Evolutionary conservation across 2,888 invertebrate species (phyloP), one percentile per base, ranked within the genome.

Genomic region (Laothoe populi): DNA sequence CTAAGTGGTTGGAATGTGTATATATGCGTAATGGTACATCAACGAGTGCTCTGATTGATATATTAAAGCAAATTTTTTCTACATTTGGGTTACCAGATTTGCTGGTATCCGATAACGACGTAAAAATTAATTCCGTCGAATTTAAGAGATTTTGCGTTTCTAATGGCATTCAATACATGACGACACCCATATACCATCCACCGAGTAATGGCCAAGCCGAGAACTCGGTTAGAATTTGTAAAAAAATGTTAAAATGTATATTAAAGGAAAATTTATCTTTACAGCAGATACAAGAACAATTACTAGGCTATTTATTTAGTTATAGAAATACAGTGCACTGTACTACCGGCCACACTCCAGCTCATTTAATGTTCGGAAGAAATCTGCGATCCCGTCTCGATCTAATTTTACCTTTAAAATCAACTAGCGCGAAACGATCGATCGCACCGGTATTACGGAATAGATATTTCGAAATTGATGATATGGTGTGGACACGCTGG

Each of bases 1-100:
- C 48, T 19, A 70, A 70, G 49, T 70, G 69, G 69, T 11, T 70
- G 16, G 68, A 70, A n/a, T 70, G 68, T 60, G 0, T 68, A 0
- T 45, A 57, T 21, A 71, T 69, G 69, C 40, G 53, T 46, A 10
- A 31, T 13, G 70, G 66, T 7, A 66, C 65, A 3, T 16, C 64
- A 0, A 62, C 70, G 1, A 35, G 45, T 1, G 65, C 64, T 0
- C 38, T 70, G 8, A 70, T 68, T 23, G 19, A 11, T 0, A 67
- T 67, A 57, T 31, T 70, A 10, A 70, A 65, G 31, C 21, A 61
- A 40, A 44, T 68, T 5, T 68, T n/a, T n/a, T n/a, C n/a, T n/a
- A n/a, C n/a, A n/a, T n/a, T n/a, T n/a, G n/a, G n/a, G n/a, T n/a
- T n/a, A n/a, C n/a, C n/a, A n/a, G n/a, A n/a, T n/a, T n/a, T n/a